phyloP scores from a whole-genome alignment of 2,888 invertebrate species.

The Tetheella fluctuosa region DNA sequence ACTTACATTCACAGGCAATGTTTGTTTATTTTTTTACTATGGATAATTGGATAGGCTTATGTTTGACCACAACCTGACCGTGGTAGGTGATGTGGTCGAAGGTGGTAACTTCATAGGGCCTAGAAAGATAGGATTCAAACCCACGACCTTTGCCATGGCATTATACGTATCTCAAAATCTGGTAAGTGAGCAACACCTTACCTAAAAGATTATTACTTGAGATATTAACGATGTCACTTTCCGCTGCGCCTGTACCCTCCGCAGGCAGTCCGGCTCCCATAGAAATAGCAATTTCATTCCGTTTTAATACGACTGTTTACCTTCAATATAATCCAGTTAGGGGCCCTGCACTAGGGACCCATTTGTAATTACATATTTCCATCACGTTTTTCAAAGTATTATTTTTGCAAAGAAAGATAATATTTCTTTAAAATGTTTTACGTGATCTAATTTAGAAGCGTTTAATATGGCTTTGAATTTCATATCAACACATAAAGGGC shows the following conservation, averaged over 20 bases:
- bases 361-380: conserved; percentile 48
- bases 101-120: too few species aligned
- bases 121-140: too few species aligned
- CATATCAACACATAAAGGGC: too few species aligned
- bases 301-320: conserved; percentile 79
- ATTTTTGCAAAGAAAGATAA: background rate
- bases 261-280: conserved; percentile 48
- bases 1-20: too few species aligned
- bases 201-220: too few species aligned
- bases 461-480: background rate
- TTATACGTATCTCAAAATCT: too few species aligned
- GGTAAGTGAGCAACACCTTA: too few species aligned
- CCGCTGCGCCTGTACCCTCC: conserved; percentile 43
- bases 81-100: too few species aligned
- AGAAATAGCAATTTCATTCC: conserved; percentile 76
- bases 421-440: background rate
- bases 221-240: conserved; percentile 11
- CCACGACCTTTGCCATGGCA: too few species aligned
- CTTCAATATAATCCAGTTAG: conserved; percentile 71
- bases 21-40: too few species aligned
- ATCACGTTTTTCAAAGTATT: conserved; percentile 35
- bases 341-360: conserved; percentile 27
- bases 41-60: too few species aligned
- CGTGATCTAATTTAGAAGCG: background rate
- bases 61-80: too few species aligned